Evolutionary conservation across 2,797 vertebrate genomes (phyloP).

Genomic region (Chelonia mydas): DNA sequence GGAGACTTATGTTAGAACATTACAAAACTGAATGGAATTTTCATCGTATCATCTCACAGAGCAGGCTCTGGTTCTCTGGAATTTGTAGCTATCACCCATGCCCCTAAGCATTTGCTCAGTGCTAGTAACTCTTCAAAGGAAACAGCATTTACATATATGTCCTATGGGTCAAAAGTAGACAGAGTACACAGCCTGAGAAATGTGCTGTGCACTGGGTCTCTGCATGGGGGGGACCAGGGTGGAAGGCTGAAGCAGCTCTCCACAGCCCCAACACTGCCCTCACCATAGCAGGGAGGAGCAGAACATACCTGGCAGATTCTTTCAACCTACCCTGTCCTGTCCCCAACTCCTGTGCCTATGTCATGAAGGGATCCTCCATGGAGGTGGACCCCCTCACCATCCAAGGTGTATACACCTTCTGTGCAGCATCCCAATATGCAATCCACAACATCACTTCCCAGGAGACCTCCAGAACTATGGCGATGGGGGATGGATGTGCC

Average conservation of each 20-base stretch:
- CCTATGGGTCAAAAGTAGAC: not conserved
- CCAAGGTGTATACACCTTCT: too few species aligned
- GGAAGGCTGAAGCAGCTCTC: not conserved
- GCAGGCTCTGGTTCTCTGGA: not conserved
- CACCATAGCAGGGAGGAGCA: not conserved
- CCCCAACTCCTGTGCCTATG: not conserved
- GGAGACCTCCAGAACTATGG: not conserved
- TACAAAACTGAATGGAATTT: not conserved
- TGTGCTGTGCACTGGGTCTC: not conserved
- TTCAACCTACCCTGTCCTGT: not conserved
- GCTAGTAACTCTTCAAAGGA: not conserved
- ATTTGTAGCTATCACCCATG: not conserved
- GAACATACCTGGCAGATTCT: not conserved
- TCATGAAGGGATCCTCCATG: not conserved
- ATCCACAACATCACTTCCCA: not conserved
- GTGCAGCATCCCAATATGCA: not conserved
- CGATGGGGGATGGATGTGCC: not conserved
- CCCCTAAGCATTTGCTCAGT: not conserved
- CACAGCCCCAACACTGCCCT: not conserved
- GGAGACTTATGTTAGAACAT: not conserved
- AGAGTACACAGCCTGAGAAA: not conserved
- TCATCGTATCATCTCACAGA: not conserved
- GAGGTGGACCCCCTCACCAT: not conserved
- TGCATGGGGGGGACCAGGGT: not conserved
- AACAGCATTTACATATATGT: not conserved